phyloP scores from a whole-genome alignment of 2,113 vertebrate genomes.

The Rattus rattus region DNA sequence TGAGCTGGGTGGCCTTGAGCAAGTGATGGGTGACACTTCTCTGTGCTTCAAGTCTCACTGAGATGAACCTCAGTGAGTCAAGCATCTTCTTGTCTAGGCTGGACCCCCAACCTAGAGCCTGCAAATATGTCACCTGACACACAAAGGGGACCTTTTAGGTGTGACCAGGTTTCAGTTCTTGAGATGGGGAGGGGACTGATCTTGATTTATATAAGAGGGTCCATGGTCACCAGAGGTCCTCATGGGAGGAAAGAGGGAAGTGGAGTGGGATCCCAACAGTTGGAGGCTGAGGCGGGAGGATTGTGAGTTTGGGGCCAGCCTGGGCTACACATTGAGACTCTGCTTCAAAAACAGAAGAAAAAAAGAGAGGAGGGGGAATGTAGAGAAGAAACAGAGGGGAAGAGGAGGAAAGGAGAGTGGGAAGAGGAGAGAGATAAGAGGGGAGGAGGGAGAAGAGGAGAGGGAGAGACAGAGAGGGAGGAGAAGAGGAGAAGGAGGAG shows the following conservation, averaged over 20 bases:
- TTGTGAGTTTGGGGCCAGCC: not conserved
- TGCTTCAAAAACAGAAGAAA: not conserved
- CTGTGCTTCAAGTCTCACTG: not conserved
- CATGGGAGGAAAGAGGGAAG: not conserved
- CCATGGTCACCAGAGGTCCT: not conserved
- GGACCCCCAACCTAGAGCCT: not conserved
- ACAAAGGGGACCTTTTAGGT: not conserved
- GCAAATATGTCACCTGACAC: rapidly evolving
- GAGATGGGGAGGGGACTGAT: not conserved
- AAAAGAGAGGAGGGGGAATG: too few relatives aligned
- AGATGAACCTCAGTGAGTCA: not conserved
- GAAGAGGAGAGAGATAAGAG: too few relatives aligned
- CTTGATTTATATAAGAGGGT: not conserved
- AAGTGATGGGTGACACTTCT: not conserved
- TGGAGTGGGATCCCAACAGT: not conserved
- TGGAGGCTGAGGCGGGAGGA: not conserved
- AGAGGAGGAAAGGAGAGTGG: rapidly evolving
- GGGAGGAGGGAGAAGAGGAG: rapidly evolving
- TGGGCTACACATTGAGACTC: not conserved
- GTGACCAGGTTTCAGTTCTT: not conserved
- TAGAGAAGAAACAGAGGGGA: too few relatives aligned
- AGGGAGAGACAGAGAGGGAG: too few relatives aligned
- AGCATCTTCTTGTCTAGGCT: not conserved
- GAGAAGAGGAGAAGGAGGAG: not conserved
- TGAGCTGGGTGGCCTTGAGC: not conserved